Conservation (phyloP, 2,888 invertebrate genomes). For the Pterostichus niger region DNA sequence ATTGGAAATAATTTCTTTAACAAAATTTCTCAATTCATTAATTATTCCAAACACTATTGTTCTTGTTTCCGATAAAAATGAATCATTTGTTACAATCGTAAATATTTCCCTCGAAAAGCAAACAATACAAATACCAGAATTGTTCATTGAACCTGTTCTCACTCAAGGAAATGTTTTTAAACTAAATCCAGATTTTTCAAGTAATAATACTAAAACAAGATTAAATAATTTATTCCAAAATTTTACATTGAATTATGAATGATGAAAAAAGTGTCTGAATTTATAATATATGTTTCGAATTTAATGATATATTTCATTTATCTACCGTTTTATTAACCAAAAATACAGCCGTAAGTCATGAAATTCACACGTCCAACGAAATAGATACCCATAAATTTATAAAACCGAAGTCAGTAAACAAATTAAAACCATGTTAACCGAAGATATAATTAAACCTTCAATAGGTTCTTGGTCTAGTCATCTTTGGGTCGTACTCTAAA, state of each 20-base stretch:
- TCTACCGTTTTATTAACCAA: no score
- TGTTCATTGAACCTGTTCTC: conserved; percentile 25
- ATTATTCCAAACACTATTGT: conserved; percentile 29
- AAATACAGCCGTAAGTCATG: conserved; percentile 43
- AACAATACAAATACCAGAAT: no score
- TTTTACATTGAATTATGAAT: conserved; percentile 62
- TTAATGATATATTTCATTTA: conserved; percentile 62
- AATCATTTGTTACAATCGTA: conserved; percentile 2
- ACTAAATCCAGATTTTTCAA: no score
- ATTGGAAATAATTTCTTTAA: conserved; percentile 28
- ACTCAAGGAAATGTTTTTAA: conserved; percentile 33
- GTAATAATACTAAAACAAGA: conserved; percentile 15
- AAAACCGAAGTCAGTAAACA: conserved; percentile 69
- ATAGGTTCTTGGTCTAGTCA: conserved; percentile 69
- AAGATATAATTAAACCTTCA: conserved; percentile 71
- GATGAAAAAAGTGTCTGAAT: conserved; percentile 65
- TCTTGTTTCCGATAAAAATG: no score
- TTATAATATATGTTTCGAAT: conserved; percentile 65
- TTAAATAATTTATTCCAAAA: conserved; percentile 1
- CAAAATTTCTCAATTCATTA: conserved; percentile 7
- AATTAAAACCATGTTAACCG: conserved; percentile 70
- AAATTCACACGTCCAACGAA: conserved; percentile 67
- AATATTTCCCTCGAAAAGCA: conserved; percentile 20
- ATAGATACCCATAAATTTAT: conserved; percentile 68
- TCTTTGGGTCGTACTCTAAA: conserved; percentile 72